phyloP scores from a whole-genome alignment of 2,888 invertebrate genomes.

The Caenorhabditis sinica region DNA sequence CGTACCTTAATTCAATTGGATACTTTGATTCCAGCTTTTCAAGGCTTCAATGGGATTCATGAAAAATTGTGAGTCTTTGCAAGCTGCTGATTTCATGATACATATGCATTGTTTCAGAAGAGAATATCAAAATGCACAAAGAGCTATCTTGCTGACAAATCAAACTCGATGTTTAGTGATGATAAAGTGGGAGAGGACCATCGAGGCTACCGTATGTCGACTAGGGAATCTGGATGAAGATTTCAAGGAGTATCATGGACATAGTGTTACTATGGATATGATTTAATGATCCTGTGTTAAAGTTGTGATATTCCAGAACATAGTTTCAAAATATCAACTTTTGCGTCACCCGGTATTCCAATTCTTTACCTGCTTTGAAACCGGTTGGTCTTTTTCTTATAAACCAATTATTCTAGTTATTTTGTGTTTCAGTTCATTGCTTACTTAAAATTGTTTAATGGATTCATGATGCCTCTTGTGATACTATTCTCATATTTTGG shows the following conservation, averaged over 20 bases:
- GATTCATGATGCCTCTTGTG: too few relatives aligned
- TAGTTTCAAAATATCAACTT: too few relatives aligned
- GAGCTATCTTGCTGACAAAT: background rate
- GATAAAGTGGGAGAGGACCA: background rate
- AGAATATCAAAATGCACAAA: background rate
- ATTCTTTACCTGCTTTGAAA: too few relatives aligned
- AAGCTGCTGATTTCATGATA: background rate
- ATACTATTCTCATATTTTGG: too few relatives aligned
- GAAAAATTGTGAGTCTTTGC: background rate
- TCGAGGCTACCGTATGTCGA: conserved; percentile 2
- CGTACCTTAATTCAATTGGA: background rate
- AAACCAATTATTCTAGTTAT: too few relatives aligned
- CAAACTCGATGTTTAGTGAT: background rate
- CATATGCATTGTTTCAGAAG: background rate
- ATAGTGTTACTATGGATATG: background rate
- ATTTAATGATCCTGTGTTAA: background rate
- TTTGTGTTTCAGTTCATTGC: too few relatives aligned
- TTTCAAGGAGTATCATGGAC: background rate
- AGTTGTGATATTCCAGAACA: background rate
- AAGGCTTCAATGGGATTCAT: background rate
- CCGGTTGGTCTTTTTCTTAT: too few relatives aligned
- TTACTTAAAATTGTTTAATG: too few relatives aligned
- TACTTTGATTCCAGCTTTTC: background rate
- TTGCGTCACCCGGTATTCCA: too few relatives aligned
- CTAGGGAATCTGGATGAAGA: background rate